Conservation (phyloP, 1,140 invertebrate species). For the Bombus cullumanus region DNA sequence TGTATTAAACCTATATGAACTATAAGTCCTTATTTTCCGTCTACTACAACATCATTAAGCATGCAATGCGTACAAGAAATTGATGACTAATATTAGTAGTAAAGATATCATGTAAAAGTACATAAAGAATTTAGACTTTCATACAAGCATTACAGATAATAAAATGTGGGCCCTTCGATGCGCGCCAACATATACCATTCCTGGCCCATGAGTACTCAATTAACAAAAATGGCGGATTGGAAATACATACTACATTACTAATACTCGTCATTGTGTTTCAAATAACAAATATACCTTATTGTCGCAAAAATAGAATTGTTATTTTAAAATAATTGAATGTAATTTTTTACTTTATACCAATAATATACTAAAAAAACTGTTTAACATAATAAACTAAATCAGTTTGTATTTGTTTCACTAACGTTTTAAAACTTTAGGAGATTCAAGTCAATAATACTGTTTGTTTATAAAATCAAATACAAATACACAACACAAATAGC, state of each 20-base stretch:
- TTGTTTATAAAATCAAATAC: constrained; percentile 5
- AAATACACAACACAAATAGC: constrained; percentile 13
- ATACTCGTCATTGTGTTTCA: constrained; percentile 8
- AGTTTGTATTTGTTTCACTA: constrained; percentile 9
- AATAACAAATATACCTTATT: not conserved
- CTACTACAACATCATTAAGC: not conserved
- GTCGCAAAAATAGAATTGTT: not conserved
- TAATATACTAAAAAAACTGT: not conserved
- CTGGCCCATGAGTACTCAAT: constrained; percentile 54
- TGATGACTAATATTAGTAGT: not conserved
- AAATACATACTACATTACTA: not conserved
- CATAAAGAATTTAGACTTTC: not conserved
- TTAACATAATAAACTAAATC: not conserved
- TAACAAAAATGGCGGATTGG: constrained; percentile 48
- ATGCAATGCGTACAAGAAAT: not conserved
- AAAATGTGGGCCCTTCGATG: constrained; percentile 34
- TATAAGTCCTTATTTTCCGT: not conserved
- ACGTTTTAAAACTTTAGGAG: not conserved
- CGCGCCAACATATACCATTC: constrained; percentile 16
- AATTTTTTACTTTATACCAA: not conserved
- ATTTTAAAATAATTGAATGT: not conserved
- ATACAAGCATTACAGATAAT: not conserved
- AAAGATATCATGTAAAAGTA: too few relatives aligned
- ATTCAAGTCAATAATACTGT: not conserved
- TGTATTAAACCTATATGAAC: not conserved